phyloP scores from a whole-genome alignment of 1,140 invertebrate genomes.

The Bombus sylvicola region DNA sequence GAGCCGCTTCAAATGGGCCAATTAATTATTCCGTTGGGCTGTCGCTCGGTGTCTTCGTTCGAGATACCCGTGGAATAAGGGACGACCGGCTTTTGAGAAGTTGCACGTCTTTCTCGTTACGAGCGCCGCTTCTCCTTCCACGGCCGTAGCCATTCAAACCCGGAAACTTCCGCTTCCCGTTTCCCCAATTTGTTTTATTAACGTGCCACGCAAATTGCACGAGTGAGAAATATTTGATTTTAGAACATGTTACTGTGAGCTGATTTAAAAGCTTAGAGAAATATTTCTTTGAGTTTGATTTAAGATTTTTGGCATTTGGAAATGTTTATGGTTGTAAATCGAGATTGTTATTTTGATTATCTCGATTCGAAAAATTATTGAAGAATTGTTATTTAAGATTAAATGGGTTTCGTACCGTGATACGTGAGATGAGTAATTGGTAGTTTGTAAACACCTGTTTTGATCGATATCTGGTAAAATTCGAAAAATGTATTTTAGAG shows the following conservation, averaged over 20 bases:
- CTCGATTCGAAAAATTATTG: too few species aligned
- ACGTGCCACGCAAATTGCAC: constrained; percentile 2
- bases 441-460: too few species aligned
- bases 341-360: too few species aligned
- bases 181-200: constrained; percentile 23
- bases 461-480: too few species aligned
- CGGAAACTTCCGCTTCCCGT: background rate
- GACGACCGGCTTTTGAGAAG: constrained; percentile 20
- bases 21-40: constrained; percentile 61
- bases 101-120: constrained; percentile 28
- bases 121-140: background rate
- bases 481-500: too few species aligned
- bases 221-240: constrained; percentile 11
- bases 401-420: too few species aligned
- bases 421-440: too few species aligned
- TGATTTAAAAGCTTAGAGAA: too few species aligned
- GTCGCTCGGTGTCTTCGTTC: constrained; percentile 38
- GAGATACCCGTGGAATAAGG: constrained; percentile 19
- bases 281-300: too few species aligned
- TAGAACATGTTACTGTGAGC: background rate
- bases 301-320: background rate
- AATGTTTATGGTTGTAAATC: too few species aligned
- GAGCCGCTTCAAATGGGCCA: constrained; percentile 52
- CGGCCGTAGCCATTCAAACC: background rate
- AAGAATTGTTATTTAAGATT: too few species aligned